Conservation (phyloP, 1,140 invertebrate species). For the Daktulosphaira vitifoliae region DNA sequence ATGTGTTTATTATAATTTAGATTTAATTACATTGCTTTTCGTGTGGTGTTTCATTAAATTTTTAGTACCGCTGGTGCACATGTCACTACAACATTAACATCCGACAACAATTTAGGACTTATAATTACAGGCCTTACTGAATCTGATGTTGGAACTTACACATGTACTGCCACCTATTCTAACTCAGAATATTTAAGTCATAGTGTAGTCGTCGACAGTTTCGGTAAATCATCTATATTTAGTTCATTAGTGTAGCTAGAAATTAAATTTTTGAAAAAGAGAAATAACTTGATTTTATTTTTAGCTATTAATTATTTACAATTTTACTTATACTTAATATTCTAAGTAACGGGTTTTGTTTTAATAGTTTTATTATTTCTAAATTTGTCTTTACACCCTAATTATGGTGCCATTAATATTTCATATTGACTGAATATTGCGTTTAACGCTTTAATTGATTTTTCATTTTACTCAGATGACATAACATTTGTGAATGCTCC, state of each 20-base stretch:
- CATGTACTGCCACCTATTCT: slow-evolving; percentile 69
- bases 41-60: no score
- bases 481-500: slow-evolving; percentile 79
- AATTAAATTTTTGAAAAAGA: no score
- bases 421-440: slow-evolving; percentile 18
- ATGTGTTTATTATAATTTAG: background rate
- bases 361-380: no score
- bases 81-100: slow-evolving; percentile 13
- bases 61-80: slow-evolving; percentile 10
- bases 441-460: slow-evolving; percentile 15
- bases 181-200: slow-evolving; percentile 52
- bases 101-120: slow-evolving; percentile 17
- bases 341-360: no score
- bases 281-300: no score
- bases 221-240: slow-evolving; percentile 64
- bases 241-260: no score
- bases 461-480: slow-evolving; percentile 54
- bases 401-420: no score
- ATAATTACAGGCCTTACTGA: slow-evolving; percentile 51
- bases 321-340: no score
- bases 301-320: no score
- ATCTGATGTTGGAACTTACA: slow-evolving; percentile 70
- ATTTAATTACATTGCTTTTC: background rate
- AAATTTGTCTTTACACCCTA: no score
- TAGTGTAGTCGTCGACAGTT: slow-evolving; percentile 61